Base-by-base conservation (phyloP, 2,888 invertebrate species). In the Phyllotreta cruciferae region DNA sequence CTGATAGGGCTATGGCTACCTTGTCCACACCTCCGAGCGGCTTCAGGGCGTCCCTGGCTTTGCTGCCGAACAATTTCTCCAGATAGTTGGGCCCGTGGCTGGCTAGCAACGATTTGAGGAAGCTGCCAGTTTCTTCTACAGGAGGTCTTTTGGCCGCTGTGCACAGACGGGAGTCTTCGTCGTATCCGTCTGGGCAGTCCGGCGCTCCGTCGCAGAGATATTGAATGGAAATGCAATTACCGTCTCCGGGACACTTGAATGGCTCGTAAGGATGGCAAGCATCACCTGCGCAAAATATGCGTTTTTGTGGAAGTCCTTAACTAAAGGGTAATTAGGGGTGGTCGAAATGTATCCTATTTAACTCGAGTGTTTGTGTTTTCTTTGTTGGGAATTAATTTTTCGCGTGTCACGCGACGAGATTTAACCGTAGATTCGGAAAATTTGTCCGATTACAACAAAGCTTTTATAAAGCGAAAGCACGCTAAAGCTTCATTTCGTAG, bases 131-230 rank as follows among this genome's bases (percentile, higher is more conserved):
- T 81, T 97, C 97, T 81, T 97, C 96, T 37, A 97, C 96, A 55
- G 97, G 97, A 72, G 97, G 97, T 77, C 97, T 87, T 81, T 96
- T 96, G 14, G 97, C 97, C 80, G 97, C 97, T 70, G 96, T 96
- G 83, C 97, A 97, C 34, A 97, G 89, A 76, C 94, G 88, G 71
- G 93, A 91, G 81, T 97, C 96, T 81, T 97, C 97, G 75, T 97
- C 97, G 77, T 97, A 97, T 2, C 96, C 96, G 76, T 96, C 95
- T 54, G 92, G 90, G 83, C 96, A 97, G 83, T 96, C 96, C 0
- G 95, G 93, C 6, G 92, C 92, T 11, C 96, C 96, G 80, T 97
- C 96, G 81, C 96, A 97, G 55, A 96, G 86, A 83, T 97, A 96
- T 81, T 96, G 96, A 81, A 97, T 96, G 70, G 96, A 96, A 83